Evolutionary conservation across 2,113 vertebrate species (phyloP).

Genomic region (Suncus etruscus): DNA sequence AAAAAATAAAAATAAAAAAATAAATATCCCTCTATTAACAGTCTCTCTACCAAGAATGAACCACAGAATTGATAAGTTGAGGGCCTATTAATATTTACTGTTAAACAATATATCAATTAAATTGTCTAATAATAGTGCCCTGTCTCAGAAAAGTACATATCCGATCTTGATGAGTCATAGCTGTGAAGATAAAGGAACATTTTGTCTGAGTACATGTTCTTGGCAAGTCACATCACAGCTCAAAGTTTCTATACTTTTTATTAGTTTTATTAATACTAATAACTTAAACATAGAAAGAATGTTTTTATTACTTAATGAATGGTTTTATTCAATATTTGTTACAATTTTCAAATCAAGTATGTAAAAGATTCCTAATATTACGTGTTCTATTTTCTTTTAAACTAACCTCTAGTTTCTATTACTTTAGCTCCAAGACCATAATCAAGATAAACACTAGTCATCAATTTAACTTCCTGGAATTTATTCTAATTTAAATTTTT

Average conservation of each 20-base stretch:
- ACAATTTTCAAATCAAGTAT: conserved; percentile 11
- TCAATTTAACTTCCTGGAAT: conserved; percentile 29
- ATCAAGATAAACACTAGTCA: conserved; percentile 2
- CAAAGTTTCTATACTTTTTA: background rate
- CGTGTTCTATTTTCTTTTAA: background rate
- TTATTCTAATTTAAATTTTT: conserved; percentile 41
- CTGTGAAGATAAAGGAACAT: background rate
- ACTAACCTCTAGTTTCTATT: conserved; percentile 29
- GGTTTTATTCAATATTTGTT: background rate
- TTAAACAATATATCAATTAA: no score
- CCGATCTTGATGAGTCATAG: background rate
- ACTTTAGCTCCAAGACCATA: background rate
- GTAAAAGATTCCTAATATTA: background rate
- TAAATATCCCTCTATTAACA: no score
- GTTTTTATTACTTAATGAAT: background rate
- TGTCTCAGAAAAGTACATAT: background rate
- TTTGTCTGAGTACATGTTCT: background rate
- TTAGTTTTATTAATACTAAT: conserved; percentile 13
- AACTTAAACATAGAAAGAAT: background rate
- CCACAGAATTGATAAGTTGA: no score
- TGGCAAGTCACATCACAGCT: background rate
- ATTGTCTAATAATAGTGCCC: background rate
- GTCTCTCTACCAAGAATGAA: no score
- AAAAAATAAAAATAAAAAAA: background rate
- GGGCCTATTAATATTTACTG: no score